phyloP scores from a whole-genome alignment of 2,888 invertebrate genomes.

The Apantesis nais region DNA sequence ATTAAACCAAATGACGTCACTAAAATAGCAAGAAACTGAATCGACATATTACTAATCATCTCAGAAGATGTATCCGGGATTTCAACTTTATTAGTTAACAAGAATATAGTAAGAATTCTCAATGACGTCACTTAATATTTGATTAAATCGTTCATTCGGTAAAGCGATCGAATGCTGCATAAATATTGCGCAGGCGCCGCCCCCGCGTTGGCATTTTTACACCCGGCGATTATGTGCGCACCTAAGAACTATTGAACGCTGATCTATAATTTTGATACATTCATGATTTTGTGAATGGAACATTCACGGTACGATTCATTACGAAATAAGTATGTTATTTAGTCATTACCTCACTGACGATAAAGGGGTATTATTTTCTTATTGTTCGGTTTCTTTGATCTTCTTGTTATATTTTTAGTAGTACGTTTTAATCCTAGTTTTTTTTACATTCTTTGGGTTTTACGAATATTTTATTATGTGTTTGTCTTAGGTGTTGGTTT shows the following conservation, averaged over 20 bases:
- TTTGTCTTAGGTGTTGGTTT: not conserved
- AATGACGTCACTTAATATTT: slow-evolving; percentile 14
- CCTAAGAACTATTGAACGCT: slow-evolving; percentile 13
- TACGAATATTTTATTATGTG: not conserved
- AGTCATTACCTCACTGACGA: slow-evolving; percentile 9
- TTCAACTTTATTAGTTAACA: not conserved
- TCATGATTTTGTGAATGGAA: slow-evolving; percentile 16
- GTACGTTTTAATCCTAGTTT: not conserved
- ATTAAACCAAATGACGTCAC: not conserved
- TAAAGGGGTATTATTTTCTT: not conserved
- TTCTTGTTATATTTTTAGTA: not conserved
- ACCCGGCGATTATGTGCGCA: slow-evolving; percentile 41
- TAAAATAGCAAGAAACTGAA: not conserved
- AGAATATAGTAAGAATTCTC: not conserved
- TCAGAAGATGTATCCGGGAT: slow-evolving; percentile 9
- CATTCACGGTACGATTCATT: slow-evolving; percentile 13
- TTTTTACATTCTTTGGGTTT: not conserved
- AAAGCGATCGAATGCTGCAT: slow-evolving; percentile 41
- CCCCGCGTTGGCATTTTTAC: slow-evolving; percentile 44
- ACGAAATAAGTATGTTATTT: slow-evolving; percentile 17
- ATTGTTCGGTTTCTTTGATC: not conserved
- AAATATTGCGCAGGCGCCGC: slow-evolving; percentile 42
- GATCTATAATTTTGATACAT: slow-evolving; percentile 21
- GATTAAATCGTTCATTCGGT: slow-evolving; percentile 30
- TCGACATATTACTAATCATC: not conserved